Conservation (phyloP, 2,888 invertebrate genomes). For the Allacma fusca region DNA sequence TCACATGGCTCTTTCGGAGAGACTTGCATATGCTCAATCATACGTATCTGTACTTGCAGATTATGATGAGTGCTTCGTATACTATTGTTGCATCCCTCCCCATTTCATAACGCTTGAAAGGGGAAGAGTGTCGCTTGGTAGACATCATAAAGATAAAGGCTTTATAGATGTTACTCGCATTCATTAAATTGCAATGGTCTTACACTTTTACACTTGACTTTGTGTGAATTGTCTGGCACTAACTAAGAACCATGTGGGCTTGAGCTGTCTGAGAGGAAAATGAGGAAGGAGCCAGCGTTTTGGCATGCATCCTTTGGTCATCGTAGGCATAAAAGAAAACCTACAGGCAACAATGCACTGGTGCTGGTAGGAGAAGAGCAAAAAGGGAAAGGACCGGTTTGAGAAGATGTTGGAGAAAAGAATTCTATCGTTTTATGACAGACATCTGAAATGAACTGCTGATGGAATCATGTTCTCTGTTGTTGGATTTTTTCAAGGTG, state of each 20-base stretch:
- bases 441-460: slow-evolving; percentile 41
- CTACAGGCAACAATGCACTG: background rate
- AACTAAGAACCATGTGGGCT: background rate
- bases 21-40: slow-evolving; percentile 2
- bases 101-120: background rate
- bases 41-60: background rate
- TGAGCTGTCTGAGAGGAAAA: slow-evolving; percentile 11
- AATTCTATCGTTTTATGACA: slow-evolving; percentile 43
- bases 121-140: slow-evolving; percentile 13
- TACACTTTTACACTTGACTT: slow-evolving; percentile 14
- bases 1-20: background rate
- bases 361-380: background rate
- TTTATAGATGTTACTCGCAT: slow-evolving; percentile 6
- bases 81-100: slow-evolving; percentile 3
- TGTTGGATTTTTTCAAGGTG: slow-evolving; percentile 68
- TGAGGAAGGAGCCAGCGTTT: slow-evolving; percentile 30
- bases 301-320: slow-evolving; percentile 18
- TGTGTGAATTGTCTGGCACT: background rate
- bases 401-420: slow-evolving; percentile 37
- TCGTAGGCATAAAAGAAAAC: slow-evolving; percentile 11
- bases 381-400: slow-evolving; percentile 46
- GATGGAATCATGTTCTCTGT: slow-evolving; percentile 32
- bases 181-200: background rate
- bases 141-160: slow-evolving; percentile 14
- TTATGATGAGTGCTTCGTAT: background rate